Percentiles rank a stretch among this genome's conserved stretches.
Evolutionary conservation across 37 sponge, comb jelly and placozoan genomes (phyloP).

Genomic region (Petrosia ficiformis): DNA sequence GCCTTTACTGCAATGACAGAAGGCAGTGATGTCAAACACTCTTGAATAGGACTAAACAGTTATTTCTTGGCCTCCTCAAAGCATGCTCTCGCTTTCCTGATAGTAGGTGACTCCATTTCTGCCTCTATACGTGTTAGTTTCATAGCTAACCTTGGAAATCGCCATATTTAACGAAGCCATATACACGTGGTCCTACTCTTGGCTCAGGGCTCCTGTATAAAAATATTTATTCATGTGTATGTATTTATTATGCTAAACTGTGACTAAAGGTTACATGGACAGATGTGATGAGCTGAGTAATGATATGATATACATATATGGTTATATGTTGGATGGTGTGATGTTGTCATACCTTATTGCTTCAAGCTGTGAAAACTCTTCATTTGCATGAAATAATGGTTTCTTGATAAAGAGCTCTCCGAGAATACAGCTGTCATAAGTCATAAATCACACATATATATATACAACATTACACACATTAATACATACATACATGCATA

Average conservation of each 20-base stretch:
- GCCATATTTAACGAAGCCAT: too few species aligned
- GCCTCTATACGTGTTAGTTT: too few species aligned
- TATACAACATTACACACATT: background rate
- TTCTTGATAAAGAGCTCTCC: constrained; percentile 92
- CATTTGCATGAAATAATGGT: constrained; percentile 77
- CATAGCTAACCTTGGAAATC: too few species aligned
- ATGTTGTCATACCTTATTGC: constrained; percentile 62
- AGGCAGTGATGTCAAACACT: too few species aligned
- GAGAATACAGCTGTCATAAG: constrained; percentile 79
- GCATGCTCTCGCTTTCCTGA: too few species aligned
- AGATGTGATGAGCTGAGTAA: background rate
- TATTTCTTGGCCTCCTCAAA: too few species aligned
- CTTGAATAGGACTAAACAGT: too few species aligned
- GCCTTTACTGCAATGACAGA: too few species aligned
- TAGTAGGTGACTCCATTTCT: too few species aligned
- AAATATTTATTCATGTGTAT: background rate
- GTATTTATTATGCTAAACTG: background rate
- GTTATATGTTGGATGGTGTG: background rate
- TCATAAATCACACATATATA: background rate
- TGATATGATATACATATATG: too few species aligned
- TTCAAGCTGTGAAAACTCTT: constrained; percentile 82
- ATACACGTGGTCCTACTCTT: too few species aligned
- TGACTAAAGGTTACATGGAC: too few species aligned
- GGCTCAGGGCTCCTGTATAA: background rate
- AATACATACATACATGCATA: constrained; percentile 13